Conservation (phyloP, 1,140 invertebrate genomes). For the Zaprionus ghesquierei region DNA sequence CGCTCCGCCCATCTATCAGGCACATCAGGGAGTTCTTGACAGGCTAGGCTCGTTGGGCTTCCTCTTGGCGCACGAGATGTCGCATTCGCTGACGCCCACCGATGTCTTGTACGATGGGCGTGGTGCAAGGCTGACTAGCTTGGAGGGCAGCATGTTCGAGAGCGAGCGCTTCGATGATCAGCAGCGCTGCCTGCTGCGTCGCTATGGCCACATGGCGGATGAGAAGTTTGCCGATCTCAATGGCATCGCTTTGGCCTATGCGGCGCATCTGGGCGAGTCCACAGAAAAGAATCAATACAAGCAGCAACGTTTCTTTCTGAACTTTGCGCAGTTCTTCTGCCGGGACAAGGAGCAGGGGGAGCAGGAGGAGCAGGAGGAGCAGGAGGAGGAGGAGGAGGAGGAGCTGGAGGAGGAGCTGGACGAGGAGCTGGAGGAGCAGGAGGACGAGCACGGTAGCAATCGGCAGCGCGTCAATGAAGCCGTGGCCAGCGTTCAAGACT, state of each 20-base stretch:
- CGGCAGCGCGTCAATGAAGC: conserved; percentile 48
- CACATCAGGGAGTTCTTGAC: conserved; percentile 12
- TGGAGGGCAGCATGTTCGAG: neutral
- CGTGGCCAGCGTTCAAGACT: conserved; percentile 16
- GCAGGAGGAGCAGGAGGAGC: neutral
- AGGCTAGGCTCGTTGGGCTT: conserved; percentile 52
- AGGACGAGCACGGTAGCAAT: conserved; percentile 27
- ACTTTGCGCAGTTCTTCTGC: conserved; percentile 59
- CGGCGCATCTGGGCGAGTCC: conserved; percentile 4
- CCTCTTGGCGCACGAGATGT: conserved; percentile 52
- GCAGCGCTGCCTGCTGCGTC: neutral
- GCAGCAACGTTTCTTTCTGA: conserved; percentile 37
- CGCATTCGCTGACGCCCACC: conserved; percentile 45
- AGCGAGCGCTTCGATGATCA: neutral
- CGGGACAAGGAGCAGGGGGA: neutral
- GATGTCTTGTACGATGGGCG: neutral
- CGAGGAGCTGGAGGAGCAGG: neutral
- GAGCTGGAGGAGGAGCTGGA: neutral
- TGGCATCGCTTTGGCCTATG: conserved; percentile 44
- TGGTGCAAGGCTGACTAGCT: neutral
- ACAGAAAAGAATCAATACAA: neutral
- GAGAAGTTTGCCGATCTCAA: conserved; percentile 54
- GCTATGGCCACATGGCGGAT: neutral
- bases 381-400: neutral
- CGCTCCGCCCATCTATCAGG: conserved; percentile 17